Base-by-base conservation (phyloP, 2,888 invertebrate species). In the Heliconius ethilla region DNA sequence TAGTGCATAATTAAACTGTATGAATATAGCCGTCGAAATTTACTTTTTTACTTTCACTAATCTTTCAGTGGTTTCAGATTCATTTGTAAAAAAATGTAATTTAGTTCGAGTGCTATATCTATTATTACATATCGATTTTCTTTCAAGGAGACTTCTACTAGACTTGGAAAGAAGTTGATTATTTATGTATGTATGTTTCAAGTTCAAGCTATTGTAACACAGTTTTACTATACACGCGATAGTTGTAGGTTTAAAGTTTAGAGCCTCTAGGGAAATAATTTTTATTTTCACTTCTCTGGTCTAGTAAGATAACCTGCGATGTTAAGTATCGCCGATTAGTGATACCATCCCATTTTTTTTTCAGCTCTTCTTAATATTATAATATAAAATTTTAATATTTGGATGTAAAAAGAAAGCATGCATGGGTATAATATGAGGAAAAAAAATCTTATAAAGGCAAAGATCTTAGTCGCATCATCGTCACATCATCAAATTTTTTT, bases 71-170 rank as follows among this genome's bases (percentile, higher is more conserved):
- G n/a, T 25, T 67, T 40, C 15, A 67, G n/a, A 37, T 40, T 40
- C 11, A 40, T 37, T 67, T 3, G 40, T 40, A 67, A 29, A 37
- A 33, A 37, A 67, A 37, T 5, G 37, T 37, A 67, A 67, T 67
- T 37, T n/a, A 37, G 67, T n/a, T n/a, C 22, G 37, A 37, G n/a
- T 9, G 67, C 37, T 37, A 22, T 67, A 69, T 13, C n/a, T 69
- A 40, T 67, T 37, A 69, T n/a, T 69, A 69, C 67, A 40, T 69
- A 69, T 69, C 40, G 67, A 40, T 69, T 69, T 69, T 40, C 15
- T 40, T n/a, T 40, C 67, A 69, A 69, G 40, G 67, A 69, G 25
- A 69, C 67, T 40, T 1, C 67, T 25, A 69, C n/a, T 25, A 69
- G 37, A 37, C n/a, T n/a, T 37, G 37, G n/a, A 15, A 69, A 69